A percentile compares a stretch with the other conserved stretches of the same genome.
These are phyloP conservation scores for Andinoacara biseriatus DNA, from an alignment of 2,113 vertebrate species.

Conservation along the genomic window DNA sequence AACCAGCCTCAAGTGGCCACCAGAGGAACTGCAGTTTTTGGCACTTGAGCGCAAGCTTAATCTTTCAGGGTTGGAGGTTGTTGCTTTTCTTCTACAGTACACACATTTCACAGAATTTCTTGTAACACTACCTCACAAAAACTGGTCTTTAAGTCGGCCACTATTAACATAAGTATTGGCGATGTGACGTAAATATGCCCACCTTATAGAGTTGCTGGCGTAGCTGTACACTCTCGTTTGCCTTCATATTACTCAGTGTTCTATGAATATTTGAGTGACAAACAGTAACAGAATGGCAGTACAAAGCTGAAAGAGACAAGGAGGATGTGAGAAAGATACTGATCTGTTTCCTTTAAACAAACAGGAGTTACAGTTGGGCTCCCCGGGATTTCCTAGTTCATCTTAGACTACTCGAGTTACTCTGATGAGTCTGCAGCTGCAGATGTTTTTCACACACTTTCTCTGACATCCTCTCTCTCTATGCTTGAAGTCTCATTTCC, in stretches of 20 bases:
- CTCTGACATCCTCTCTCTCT: slow-evolving; percentile 7
- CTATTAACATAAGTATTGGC: background rate
- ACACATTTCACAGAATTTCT: too few relatives aligned
- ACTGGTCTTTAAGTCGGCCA: too few relatives aligned
- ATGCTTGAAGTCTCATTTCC: slow-evolving; percentile 54
- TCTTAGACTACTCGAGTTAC: slow-evolving; percentile 22
- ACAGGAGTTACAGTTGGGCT: slow-evolving; percentile 4
- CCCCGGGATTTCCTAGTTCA: slow-evolving; percentile 9
- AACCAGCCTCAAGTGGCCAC: background rate
- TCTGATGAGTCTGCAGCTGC: slow-evolving; percentile 48
- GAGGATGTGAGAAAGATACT: slow-evolving; percentile 19
- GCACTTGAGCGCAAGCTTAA: background rate
- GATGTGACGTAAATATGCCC: rapidly evolving
- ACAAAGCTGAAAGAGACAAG: background rate
- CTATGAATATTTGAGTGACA: background rate
- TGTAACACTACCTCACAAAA: too few relatives aligned
- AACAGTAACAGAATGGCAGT: background rate
- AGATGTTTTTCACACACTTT: slow-evolving; percentile 27
- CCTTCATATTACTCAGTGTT: background rate
- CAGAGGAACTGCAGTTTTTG: background rate
- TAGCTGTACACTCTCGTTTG: background rate
- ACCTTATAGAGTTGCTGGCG: background rate
- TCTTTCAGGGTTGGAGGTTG: background rate
- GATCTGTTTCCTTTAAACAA: slow-evolving; percentile 31
- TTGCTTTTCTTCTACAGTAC: too few relatives aligned